Base-by-base conservation (phyloP, 2,888 invertebrate genomes). In the Lasioglossum morio region DNA sequence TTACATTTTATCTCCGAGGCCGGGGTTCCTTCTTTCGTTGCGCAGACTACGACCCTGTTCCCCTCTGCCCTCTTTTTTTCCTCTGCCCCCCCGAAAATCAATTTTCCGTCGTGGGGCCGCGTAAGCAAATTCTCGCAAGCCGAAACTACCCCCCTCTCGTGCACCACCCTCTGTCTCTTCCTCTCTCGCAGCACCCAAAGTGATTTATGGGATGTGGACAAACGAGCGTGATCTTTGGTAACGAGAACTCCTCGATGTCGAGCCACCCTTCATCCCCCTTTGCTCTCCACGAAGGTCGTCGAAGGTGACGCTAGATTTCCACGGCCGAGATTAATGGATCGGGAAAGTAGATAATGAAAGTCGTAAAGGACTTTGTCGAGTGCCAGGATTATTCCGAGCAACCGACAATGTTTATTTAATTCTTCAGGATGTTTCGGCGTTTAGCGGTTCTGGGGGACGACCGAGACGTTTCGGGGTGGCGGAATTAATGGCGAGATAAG, bases 1-100 rank as follows among this genome's bases (percentile, higher is more conserved):
- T 92, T 92, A 89, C 92, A 92, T 89, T 91, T 92, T 92, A 90
- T 92, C 89, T 91, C 91, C 89, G n/a, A 88, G 90, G 87, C 87
- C 81, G 77, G 77, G 66, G 53, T 74, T 75, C 78, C 37, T 81
- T 79, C 76, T 69, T 69, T 37, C 66, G 34, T 57, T 34, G 66
- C 34, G 19, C 34, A 3, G 34, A 10, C 19, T 10, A 60, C 84
- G 79, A 79, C 16, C 75, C 30, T 16, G 34, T 60, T 27, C 40
- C 48, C 16, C 4, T 37, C 19, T 66, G 16, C 37, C 34, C 34
- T 23, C 19, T 34, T 10, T 34, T 34, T 23, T 23, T 19, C 8
- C 23, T 19, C 19, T 8, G 4, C 40, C 5, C 40, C 72, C n/a
- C 77, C 74, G 78, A 84, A 82, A 82, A 84, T 87, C 87, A 87